Evolutionary conservation across 2,113 vertebrate genomes (phyloP), one percentile per base, ranked within the genome.

Genomic region (Ceratotherium simum): DNA sequence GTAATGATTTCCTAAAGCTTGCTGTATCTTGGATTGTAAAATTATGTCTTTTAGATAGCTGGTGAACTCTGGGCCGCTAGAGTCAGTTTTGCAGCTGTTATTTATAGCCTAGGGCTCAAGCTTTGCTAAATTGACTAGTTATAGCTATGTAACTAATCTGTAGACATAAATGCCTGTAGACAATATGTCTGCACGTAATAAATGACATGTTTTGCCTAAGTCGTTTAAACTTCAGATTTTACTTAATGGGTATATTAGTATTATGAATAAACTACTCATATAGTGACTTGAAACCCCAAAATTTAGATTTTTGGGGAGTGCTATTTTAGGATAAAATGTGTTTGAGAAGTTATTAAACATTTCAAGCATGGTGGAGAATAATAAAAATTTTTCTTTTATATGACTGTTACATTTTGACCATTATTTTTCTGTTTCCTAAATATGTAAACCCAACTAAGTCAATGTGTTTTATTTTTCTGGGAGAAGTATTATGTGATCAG

Each of bases 191-290:
- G 39, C 36, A 78, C 33, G 36, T 73, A 76, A 62, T 86, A 82
- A 73, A 83, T 70, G 81, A 46, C 46, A 3, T 81, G 65, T 72
- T 88, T 97, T 93, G 62, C 8, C 12, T 33, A 89, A 75, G 36
- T 83, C 25, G 10, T 96, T 94, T 91, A 84, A 91, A 81, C 76
- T 89, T 91, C 4, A 93, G 54, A n/a, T 67, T 98, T 95, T 75
- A 46, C 46, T 42, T 90, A 95, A 39, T 89, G 51, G 16, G 56
- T 72, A 36, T 31, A 48, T 86, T 84, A 79, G n/a, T 83, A 36
- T 89, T 82, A 48, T 39, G 46, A 91, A 39, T 33, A 65, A 92
- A 51, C 27, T 48, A 89, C 8, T 96, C 65, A 65, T 65, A 18
- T 17, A 67, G n/a, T 46, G 39, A 90, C 31, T 76, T 91, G 56